Conservation (phyloP, 2,113 vertebrate genomes). For the Salvelinus alpinus region DNA sequence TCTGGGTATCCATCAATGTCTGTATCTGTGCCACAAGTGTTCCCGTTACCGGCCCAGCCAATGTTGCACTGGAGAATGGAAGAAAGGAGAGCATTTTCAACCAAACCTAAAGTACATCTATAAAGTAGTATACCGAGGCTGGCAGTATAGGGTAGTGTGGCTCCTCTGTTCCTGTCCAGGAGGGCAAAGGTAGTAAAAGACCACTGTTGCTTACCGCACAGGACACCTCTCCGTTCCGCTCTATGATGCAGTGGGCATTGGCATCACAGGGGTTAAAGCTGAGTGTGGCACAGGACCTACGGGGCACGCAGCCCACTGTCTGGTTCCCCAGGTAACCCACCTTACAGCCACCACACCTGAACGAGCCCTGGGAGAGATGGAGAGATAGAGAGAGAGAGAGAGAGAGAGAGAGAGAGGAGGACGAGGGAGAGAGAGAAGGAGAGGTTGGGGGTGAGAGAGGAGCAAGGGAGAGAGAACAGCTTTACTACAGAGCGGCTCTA, state of each 20-base stretch:
- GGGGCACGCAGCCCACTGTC: conserved; percentile 77
- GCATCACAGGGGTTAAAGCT: conserved; percentile 87
- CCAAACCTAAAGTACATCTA: no score
- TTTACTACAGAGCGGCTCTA: background rate
- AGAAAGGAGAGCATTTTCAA: background rate
- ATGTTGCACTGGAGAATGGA: conserved; percentile 83
- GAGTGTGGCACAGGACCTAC: conserved; percentile 80
- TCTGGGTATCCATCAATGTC: conserved; percentile 95
- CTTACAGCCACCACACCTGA: conserved; percentile 88
- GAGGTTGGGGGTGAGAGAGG: no score
- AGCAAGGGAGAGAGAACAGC: background rate
- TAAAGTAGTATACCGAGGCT: background rate
- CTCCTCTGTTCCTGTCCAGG: no score
- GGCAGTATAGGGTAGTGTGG: background rate
- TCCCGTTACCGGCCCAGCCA: conserved; percentile 94
- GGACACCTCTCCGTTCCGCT: conserved; percentile 85
- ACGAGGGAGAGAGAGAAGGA: background rate
- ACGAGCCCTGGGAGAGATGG: conserved; percentile 79
- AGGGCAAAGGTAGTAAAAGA: background rate
- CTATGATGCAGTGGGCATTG: conserved; percentile 88
- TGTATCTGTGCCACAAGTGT: conserved; percentile 89
- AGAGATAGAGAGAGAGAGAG: background rate
- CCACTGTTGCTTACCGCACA: conserved; percentile 77
- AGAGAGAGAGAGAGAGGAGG: no score
- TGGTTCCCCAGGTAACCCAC: conserved; percentile 88